A percentile compares a stretch with the other conserved stretches of the same genome.
Evolutionary conservation across 2,888 invertebrate species (phyloP).

Genomic region (Ectropis crepuscularia): DNA sequence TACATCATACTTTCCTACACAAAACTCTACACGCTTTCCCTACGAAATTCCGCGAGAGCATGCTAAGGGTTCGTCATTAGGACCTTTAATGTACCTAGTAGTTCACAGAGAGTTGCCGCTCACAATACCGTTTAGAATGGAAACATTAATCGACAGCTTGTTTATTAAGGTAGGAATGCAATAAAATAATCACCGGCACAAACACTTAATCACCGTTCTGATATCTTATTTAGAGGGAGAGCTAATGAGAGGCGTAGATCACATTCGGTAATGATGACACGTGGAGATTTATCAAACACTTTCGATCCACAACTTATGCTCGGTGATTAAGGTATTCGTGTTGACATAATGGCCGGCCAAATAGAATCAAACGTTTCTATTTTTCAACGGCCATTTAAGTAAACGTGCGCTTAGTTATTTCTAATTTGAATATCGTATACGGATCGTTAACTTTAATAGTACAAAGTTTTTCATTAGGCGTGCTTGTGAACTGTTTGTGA

Average conservation of each 20-base stretch:
- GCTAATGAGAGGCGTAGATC: conserved; percentile 82
- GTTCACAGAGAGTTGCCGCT: conserved; percentile 40
- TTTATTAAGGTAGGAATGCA: conserved; percentile 75
- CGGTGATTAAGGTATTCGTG: conserved; percentile 76
- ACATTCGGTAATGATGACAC: conserved; percentile 79
- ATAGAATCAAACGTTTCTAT: conserved; percentile 70
- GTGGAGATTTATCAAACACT: conserved; percentile 79
- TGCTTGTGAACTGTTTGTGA: conserved; percentile 14
- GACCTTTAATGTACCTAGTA: conserved; percentile 47
- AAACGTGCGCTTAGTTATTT: conserved; percentile 24
- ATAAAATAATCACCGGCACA: conserved; percentile 76
- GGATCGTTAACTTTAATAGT: conserved; percentile 12
- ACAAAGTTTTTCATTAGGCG: conserved; percentile 13
- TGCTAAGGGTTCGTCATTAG: conserved; percentile 57
- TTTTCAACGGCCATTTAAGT: conserved; percentile 55
- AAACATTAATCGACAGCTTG: conserved; percentile 64
- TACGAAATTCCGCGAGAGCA: conserved; percentile 54
- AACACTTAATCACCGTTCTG: conserved; percentile 73
- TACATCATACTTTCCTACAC: conserved; percentile 21
- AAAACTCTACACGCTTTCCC: conserved; percentile 43
- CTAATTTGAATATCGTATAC: conserved; percentile 27
- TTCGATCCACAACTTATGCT: conserved; percentile 78
- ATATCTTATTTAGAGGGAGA: conserved; percentile 81
- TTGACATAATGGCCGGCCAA: conserved; percentile 78
- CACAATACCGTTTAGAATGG: conserved; percentile 59